Percentiles rank a stretch among this genome's conserved stretches.
Evolutionary conservation across 2,888 invertebrate genomes (phyloP).

Genomic region (Dryocosmus kuriphilus): DNA sequence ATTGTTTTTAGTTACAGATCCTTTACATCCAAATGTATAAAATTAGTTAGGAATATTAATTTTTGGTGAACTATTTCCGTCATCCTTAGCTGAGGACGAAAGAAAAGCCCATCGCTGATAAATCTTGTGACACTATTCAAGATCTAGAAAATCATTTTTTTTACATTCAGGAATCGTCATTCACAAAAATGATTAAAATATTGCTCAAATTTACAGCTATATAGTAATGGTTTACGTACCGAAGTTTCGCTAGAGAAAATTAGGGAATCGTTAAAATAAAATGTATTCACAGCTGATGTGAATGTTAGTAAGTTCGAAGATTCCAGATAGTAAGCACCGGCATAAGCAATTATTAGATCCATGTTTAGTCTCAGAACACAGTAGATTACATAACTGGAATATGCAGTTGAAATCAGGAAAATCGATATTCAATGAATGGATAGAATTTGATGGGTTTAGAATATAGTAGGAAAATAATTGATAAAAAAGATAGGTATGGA

Average conservation of each 20-base stretch:
- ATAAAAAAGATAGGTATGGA: too few species aligned
- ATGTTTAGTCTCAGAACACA: neutral
- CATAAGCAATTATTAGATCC: neutral
- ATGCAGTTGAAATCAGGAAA: neutral
- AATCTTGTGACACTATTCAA: neutral
- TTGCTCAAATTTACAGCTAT: too few species aligned
- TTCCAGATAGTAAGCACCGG: neutral
- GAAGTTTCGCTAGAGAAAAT: neutral
- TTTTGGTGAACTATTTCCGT: neutral
- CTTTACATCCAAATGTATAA: constrained; percentile 9
- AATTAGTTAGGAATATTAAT: neutral
- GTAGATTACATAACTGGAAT: neutral
- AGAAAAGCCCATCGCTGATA: neutral
- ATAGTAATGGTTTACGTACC: too few species aligned
- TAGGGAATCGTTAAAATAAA: neutral
- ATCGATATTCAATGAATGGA: too few species aligned
- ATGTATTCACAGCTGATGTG: neutral
- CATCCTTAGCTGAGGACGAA: neutral
- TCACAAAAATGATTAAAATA: neutral
- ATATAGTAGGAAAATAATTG: too few species aligned
- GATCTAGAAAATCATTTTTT: neutral
- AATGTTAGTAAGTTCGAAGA: neutral
- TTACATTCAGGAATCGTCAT: neutral
- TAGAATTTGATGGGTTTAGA: too few species aligned
- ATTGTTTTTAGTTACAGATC: neutral